Evolutionary conservation across 2,113 vertebrate species (phyloP).

Genomic region (Ciconia maguari): DNA sequence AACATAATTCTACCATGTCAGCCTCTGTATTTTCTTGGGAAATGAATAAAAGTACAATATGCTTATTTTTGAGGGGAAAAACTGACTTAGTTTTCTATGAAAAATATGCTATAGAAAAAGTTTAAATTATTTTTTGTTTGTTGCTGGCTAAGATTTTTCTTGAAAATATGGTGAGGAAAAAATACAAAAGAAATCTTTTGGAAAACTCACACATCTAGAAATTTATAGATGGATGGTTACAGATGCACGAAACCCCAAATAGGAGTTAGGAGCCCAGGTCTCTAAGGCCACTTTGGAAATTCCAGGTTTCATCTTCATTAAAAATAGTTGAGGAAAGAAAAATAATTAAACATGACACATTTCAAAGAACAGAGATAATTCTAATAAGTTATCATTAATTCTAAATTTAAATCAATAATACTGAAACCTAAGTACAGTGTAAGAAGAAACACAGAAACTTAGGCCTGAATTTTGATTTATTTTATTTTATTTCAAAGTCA

Average conservation of each 20-base stretch:
- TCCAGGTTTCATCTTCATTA: not conserved
- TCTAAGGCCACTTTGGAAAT: not conserved
- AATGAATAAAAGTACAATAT: not conserved
- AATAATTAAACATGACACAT: not conserved
- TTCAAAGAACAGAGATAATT: not conserved
- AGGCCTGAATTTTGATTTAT: not conserved
- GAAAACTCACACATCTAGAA: not conserved
- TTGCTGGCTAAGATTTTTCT: not conserved
- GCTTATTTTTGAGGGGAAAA: not conserved
- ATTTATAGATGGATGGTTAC: not conserved
- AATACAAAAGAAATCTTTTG: not conserved
- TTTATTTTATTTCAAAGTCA: constrained; percentile 68
- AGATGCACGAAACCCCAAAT: not conserved
- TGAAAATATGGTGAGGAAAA: not conserved
- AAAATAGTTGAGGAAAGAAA: not conserved
- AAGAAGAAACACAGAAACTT: not conserved
- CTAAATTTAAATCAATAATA: not conserved
- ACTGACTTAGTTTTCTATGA: not conserved
- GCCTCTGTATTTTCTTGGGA: not conserved
- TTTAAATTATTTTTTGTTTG: not conserved
- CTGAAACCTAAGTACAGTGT: not conserved
- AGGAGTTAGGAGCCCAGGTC: not conserved
- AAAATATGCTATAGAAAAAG: not conserved
- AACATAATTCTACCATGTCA: not conserved
- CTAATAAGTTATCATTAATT: not conserved